Evolutionary conservation across 30 jellyfish, hydroid and myxozoan species (phyloP), one percentile per base, ranked within the genome.

Genomic region (Mastigias papua): DNA sequence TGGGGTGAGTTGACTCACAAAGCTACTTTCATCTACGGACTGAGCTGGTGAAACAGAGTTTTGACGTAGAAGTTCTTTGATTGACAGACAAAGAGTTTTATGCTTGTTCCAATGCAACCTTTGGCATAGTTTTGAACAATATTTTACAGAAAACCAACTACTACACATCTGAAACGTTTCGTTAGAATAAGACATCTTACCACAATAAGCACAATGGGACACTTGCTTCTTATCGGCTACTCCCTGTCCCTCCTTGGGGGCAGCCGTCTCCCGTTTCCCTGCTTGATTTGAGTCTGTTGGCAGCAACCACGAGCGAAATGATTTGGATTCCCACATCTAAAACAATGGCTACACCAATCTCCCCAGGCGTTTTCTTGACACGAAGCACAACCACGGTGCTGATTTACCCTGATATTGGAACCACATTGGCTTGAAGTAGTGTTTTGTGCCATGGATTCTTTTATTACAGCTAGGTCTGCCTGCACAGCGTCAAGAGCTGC

Each of bases 211-310:
- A 37, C 65, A 50, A 9, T 75, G 63, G 86, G 86, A 49, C 86
- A 19, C 29, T 30, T 75, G 63, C 37, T 37, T 37, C 19, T 3
- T 5, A 42, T 8, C 86, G 73, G 86, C 33, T 50, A 75, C 86
- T 75, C 86, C 86, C 54, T 19, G 86, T 50, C 86, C 86, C 86
- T 50, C 86, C 65, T 66, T 66, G 78, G 86, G 65, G 65, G 86
- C 48, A 75, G 65, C 86, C 86, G 73, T 19, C 73, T 75, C 49
- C 54, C 72, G 54, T 46, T 75, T 75, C 22, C 72, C 86, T 50
- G 49, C 16, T 48, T 25, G 73, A 17, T 9, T 29, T 8, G 34
- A 29, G 28, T 75, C n/a, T 25, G 4, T 23, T 76, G 0, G 50
- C 79, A 0, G 32, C 72, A 48, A 48, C 74, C 67, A 46, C 21